phyloP scores from a whole-genome alignment of 2,888 invertebrate genomes.

The Hirtodrosophila histrioides region DNA sequence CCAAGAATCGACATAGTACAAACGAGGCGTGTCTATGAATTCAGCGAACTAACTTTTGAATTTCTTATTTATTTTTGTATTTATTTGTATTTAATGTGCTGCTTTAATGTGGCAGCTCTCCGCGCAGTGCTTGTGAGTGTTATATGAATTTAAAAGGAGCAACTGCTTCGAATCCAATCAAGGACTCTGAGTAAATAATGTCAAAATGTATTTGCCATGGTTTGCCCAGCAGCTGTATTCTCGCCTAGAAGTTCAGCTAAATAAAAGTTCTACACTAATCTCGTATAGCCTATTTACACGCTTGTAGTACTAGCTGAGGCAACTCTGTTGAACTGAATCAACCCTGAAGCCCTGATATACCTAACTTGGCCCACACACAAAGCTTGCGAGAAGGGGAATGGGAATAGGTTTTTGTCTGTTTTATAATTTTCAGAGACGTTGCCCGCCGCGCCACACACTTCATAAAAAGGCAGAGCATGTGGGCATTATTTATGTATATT shows the following conservation, averaged over 20 bases:
- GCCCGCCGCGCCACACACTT: slow-evolving; percentile 42
- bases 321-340: slow-evolving; percentile 28
- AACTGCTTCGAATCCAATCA: not conserved
- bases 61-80: no score
- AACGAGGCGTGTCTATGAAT: no score
- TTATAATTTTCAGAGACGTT: slow-evolving; percentile 68
- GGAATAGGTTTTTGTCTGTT: slow-evolving; percentile 44
- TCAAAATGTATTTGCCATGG: slow-evolving; percentile 36
- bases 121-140: no score
- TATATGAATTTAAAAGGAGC: no score
- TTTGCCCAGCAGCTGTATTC: slow-evolving; percentile 24
- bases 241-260: no score
- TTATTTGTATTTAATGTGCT: no score
- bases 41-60: no score
- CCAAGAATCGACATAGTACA: no score
- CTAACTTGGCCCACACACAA: slow-evolving; percentile 14
- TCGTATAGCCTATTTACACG: slow-evolving; percentile 35
- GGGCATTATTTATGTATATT: slow-evolving; percentile 76
- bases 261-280: no score
- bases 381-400: slow-evolving; percentile 4
- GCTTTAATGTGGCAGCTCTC: no score
- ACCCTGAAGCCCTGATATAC: slow-evolving; percentile 33
- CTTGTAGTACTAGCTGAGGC: slow-evolving; percentile 19
- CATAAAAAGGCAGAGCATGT: slow-evolving; percentile 67
- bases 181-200: slow-evolving; percentile 10